phyloP scores from a whole-genome alignment of 2,888 invertebrate genomes.

The Cheilosia vernalis region DNA sequence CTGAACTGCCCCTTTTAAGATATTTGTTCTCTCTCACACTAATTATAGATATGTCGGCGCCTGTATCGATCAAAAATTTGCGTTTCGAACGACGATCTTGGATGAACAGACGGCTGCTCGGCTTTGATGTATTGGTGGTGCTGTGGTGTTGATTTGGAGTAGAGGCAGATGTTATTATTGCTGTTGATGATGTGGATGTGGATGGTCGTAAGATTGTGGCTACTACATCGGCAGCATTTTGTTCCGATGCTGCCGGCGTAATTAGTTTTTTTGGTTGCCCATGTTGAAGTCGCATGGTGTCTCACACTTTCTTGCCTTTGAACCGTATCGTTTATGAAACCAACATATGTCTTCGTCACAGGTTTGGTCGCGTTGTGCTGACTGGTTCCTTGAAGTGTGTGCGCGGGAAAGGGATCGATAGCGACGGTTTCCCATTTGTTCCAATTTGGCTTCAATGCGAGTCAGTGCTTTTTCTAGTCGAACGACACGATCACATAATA shows the following conservation, averaged over 20 bases:
- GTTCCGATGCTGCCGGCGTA: too few species aligned
- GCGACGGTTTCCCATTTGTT: too few species aligned
- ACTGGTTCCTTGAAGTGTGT: neutral
- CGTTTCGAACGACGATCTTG: neutral
- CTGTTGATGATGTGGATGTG: neutral
- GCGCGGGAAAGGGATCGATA: neutral
- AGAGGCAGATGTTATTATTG: too few species aligned
- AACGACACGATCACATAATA: neutral
- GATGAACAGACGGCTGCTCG: neutral
- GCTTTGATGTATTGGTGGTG: neutral
- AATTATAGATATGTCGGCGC: too few species aligned
- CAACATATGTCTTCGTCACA: conserved; percentile 14
- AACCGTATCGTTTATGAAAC: conserved; percentile 18
- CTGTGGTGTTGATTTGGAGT: neutral
- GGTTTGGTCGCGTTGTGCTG: neutral
- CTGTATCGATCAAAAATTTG: too few species aligned
- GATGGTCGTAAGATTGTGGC: neutral
- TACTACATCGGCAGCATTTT: too few species aligned
- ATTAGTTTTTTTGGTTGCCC: too few species aligned
- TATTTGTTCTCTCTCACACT: neutral
- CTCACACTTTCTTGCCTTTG: conserved; percentile 13
- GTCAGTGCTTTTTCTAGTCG: neutral
- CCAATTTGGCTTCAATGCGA: too few species aligned
- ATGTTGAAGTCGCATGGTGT: conserved; percentile 9
- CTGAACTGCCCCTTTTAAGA: neutral